phyloP scores from a whole-genome alignment of 2,888 invertebrate genomes.

The Nowickia ferox region DNA sequence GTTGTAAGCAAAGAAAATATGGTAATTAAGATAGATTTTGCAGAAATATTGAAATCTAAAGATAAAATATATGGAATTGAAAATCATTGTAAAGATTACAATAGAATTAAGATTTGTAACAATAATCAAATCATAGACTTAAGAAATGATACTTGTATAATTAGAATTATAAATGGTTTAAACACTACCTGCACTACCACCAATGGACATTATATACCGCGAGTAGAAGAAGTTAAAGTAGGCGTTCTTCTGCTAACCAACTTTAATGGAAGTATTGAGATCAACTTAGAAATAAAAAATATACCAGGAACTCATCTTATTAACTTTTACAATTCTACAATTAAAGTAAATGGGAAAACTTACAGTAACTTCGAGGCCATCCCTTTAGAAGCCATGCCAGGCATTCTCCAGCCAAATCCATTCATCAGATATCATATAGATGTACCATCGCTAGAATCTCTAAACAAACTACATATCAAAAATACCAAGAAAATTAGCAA shows the following conservation, averaged over 20 bases:
- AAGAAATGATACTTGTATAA: constrained; percentile 21
- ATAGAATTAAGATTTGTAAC: constrained; percentile 37
- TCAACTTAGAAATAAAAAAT: constrained; percentile 7
- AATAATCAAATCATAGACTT: constrained; percentile 33
- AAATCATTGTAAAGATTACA: constrained; percentile 37
- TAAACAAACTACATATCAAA: constrained; percentile 16
- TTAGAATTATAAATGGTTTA: not conserved
- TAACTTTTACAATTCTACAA: constrained; percentile 24
- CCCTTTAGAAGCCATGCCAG: constrained; percentile 14
- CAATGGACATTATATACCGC: constrained; percentile 47
- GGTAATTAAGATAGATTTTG: not conserved
- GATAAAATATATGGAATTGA: constrained; percentile 39
- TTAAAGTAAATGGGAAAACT: too few relatives aligned
- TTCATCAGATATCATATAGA: not conserved
- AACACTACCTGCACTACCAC: constrained; percentile 27
- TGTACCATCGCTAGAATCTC: not conserved
- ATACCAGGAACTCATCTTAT: constrained; percentile 3
- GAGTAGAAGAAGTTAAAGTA: constrained; percentile 29
- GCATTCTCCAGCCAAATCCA: constrained; percentile 6
- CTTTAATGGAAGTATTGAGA: constrained; percentile 12
- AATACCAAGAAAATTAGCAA: constrained; percentile 14
- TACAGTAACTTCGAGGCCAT: constrained; percentile 21
- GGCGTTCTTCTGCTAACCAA: constrained; percentile 28
- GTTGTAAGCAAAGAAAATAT: constrained; percentile 22
- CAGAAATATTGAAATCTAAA: constrained; percentile 27